Percentiles rank a stretch among this genome's conserved stretches.
phyloP scores from a whole-genome alignment of 1,140 invertebrate genomes.

The Macrobrachium nipponense region DNA sequence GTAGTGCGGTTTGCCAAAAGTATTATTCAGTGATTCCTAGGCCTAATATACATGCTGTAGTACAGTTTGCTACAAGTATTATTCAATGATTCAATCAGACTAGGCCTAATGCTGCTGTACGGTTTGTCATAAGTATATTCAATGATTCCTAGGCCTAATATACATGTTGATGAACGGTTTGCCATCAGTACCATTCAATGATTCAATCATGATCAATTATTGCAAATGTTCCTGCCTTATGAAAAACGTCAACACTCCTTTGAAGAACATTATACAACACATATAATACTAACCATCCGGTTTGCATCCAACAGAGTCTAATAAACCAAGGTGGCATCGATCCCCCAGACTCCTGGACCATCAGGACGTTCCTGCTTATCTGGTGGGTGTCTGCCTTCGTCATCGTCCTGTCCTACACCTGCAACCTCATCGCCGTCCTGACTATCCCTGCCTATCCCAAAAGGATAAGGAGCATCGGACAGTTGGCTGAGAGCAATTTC shows the following conservation, averaged over 20 bases:
- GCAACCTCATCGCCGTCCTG: constrained; percentile 24
- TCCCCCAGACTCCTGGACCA: background rate
- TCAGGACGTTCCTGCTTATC: background rate
- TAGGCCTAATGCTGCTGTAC: too few species aligned
- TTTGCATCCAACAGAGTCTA: background rate
- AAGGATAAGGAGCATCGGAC: background rate
- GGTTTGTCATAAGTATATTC: too few species aligned
- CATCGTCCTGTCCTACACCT: constrained; percentile 5
- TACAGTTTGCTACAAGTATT: too few species aligned
- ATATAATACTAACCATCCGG: background rate
- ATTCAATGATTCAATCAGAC: too few species aligned
- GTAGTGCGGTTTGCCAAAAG: too few species aligned
- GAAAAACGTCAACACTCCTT: background rate
- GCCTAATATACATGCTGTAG: too few species aligned
- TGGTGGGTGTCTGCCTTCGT: constrained; percentile 29
- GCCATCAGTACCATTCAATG: too few species aligned
- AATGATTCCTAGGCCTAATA: too few species aligned
- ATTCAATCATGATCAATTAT: too few species aligned
- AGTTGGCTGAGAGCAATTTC: background rate
- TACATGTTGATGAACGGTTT: too few species aligned
- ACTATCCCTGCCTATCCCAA: constrained; percentile 25
- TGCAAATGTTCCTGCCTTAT: too few species aligned
- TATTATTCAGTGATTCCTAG: too few species aligned
- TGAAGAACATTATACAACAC: background rate
- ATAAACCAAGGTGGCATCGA: background rate